Evolutionary conservation across 2,113 vertebrate genomes (phyloP), one percentile per base, ranked within the genome.

Genomic region (Narcine bancroftii): DNA sequence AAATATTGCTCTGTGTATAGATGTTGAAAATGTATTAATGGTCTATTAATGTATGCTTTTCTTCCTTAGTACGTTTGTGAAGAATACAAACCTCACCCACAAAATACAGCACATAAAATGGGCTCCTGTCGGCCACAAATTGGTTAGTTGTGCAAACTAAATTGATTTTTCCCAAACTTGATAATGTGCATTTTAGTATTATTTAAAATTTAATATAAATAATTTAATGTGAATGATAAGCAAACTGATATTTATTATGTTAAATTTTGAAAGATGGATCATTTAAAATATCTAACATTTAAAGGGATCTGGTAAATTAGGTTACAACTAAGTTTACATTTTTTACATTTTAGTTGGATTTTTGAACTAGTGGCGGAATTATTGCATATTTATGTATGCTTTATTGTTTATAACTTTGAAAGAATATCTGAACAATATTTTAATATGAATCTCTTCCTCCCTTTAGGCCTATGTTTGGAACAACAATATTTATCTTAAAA

Each of bases 401-500:
- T 91, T 69, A 66, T 45, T 69, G 19, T 17, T 15, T 65, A 45
- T 65, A 47, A 7, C 9, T 2, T 69, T 71, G 65, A 69, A 1
- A 45, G 26, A 65, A 89, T 21, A 39, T 89, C 39, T 33, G 2
- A 29, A 69, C 26, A 29, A 29, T 10, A 69, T 91, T 69, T 87
- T 87, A 63, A 10, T 17, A 60, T 60, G 29, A 60, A 24, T 92
- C 50, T 56, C 11, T 33, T 65, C 83, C 93, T 93, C 29, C 93
- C 24, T 93, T 92, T 93, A 99, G 99, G 97, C 95, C 0, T 99
- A 97, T 92, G 95, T 99, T 29, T 97, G 96, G 94, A 94, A 97
- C 94, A 98, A 96, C 94, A 97, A 99, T 93, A 95, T 99, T 92
- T 99, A 97, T 94, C 93, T 98, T 92, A 97, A 97, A 95, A 92